phyloP scores from a whole-genome alignment of 2,113 vertebrate species.

The Diadophis punctatus region DNA sequence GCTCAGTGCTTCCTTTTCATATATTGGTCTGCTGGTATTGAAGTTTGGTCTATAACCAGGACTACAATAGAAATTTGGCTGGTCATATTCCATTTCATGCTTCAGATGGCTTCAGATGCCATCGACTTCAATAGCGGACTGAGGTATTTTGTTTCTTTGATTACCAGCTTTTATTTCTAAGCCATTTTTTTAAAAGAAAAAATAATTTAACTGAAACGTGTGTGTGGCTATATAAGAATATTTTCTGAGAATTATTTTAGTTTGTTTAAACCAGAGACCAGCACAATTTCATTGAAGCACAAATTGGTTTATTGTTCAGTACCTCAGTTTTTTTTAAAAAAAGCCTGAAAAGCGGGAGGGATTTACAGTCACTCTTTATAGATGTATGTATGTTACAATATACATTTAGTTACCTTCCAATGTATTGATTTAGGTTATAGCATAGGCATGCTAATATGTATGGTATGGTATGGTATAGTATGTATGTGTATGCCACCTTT shows the following conservation, averaged over 20 bases:
- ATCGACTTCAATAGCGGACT: neutral
- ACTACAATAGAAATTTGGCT: conserved; percentile 39
- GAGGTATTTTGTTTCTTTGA: neutral
- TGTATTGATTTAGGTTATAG: neutral
- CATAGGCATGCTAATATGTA: neutral
- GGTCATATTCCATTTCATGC: conserved; percentile 37
- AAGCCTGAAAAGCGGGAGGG: neutral
- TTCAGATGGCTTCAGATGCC: conserved; percentile 40
- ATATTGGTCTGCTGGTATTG: conserved; percentile 20
- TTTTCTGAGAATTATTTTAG: neutral
- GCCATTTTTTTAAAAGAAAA: neutral
- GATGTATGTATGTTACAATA: neutral
- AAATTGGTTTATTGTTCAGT: neutral
- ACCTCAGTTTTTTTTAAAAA: neutral
- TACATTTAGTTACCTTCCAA: neutral
- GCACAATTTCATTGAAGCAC: neutral
- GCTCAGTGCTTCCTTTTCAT: conserved; percentile 25
- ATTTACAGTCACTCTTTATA: neutral
- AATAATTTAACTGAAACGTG: neutral
- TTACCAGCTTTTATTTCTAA: neutral
- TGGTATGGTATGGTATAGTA: neutral
- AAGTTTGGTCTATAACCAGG: neutral
- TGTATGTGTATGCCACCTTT: neutral
- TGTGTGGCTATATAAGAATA: neutral
- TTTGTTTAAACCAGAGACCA: neutral